Conservation (phyloP, 2,888 invertebrate species). For the Rhagonycha fulva region DNA sequence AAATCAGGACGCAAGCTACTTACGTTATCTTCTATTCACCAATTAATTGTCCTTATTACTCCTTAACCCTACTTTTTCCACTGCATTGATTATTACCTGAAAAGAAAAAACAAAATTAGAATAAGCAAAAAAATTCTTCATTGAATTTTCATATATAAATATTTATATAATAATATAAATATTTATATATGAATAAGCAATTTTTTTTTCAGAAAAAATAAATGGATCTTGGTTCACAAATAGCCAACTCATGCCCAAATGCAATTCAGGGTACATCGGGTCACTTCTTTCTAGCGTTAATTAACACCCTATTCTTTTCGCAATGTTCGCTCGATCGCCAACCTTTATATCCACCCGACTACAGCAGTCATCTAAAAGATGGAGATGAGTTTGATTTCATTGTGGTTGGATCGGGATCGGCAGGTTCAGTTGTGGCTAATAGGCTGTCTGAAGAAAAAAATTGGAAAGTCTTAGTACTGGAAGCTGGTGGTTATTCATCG, state of each 20-base stretch:
- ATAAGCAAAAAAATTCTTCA: no score
- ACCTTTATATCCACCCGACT: not conserved
- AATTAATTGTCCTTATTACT: no score
- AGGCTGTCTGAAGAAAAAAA: constrained; percentile 54
- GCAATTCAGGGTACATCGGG: not conserved
- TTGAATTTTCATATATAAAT: no score
- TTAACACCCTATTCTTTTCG: not conserved
- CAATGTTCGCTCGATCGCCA: not conserved
- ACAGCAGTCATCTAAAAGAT: constrained; percentile 26
- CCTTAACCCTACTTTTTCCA: no score
- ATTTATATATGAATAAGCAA: no score
- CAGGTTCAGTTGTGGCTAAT: constrained; percentile 59
- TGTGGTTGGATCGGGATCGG: constrained; percentile 59
- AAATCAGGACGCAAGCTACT: no score
- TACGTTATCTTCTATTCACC: no score
- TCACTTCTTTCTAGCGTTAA: constrained; percentile 51
- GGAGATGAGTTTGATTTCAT: constrained; percentile 56
- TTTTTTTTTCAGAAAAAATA: not conserved
- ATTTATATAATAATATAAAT: no score
- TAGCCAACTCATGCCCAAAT: not conserved
- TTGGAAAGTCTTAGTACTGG: constrained; percentile 58
- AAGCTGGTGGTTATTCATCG: constrained; percentile 59
- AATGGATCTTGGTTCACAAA: not conserved
- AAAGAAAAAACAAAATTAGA: no score
- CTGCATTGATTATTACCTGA: no score